Evolutionary conservation across 64 coral and sea anemone species (phyloP), one percentile per base, ranked within the genome.

Genomic region (Porites lutea): DNA sequence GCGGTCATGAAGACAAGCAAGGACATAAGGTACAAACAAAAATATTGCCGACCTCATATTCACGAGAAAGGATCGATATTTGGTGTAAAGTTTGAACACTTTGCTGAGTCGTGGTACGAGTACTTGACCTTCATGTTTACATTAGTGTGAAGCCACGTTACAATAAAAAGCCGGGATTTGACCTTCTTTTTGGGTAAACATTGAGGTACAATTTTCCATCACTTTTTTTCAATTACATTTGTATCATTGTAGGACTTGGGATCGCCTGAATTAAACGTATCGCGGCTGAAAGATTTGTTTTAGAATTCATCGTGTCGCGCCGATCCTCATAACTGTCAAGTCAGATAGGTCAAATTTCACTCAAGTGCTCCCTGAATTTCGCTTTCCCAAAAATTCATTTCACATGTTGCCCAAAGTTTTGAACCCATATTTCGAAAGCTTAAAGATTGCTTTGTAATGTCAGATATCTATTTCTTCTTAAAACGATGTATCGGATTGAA

Each of bases 21-120:
- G 71, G 71, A 27, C 71, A 47, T 43, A 44, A 73, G 71, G 71
- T 73, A 73, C 71, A 73, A 73, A 73, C 71, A 73, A 73, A 73
- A 23, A 71, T 71, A 71, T 71, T 71, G 67, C 27, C 5, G n/a
- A 71, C 0, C 16, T 37, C n/a, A 71, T 71, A 37, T 71, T 27
- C 4, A 44, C 27, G 4, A 73, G 45, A 46, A 23, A 73, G 71
- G 23, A 73, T 46, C 44, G 3, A 15, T 73, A 48, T 73, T 71
- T 71, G 20, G 43, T 73, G 71, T 73, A 73, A 12, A 73, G 44
- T 73, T 65, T 65, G 3, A 65, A 65, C 62, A 65, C 62, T 65
- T 65, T 15, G 12, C 12, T 13, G 71, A 46, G 71, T 47, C 44
- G 37, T 49, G 71, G 47, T 73, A 48, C 44, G 71, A 73, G 27